These are phyloP conservation scores for Stylophora pistillata DNA, from an alignment of 64 coral and sea anemone genomes.

Conservation along the genomic window DNA sequence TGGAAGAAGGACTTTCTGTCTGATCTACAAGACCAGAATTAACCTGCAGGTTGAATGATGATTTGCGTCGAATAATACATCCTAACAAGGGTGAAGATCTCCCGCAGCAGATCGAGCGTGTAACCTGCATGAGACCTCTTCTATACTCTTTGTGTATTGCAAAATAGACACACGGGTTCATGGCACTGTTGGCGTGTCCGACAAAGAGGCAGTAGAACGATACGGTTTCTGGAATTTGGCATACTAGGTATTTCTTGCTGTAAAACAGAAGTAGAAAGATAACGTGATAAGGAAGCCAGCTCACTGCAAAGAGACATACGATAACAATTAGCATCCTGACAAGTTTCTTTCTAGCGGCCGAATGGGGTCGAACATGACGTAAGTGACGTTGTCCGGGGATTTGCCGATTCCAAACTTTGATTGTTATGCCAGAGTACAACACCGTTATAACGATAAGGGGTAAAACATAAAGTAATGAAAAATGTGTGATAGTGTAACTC, in stretches of 20 bases:
- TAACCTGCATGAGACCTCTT: slow-evolving; percentile 11
- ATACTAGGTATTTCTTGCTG: not conserved
- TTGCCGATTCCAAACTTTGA: slow-evolving; percentile 36
- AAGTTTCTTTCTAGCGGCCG: slow-evolving; percentile 35
- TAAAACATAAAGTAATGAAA: slow-evolving; percentile 27
- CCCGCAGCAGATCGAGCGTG: not conserved
- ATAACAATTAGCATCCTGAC: slow-evolving; percentile 58
- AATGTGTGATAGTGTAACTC: slow-evolving; percentile 33
- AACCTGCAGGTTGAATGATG: not conserved
- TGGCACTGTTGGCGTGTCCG: slow-evolving; percentile 52
- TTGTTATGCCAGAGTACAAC: slow-evolving; percentile 29
- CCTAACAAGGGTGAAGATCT: not conserved
- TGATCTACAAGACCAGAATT: not conserved
- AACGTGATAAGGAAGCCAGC: slow-evolving; percentile 58
- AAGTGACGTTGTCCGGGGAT: slow-evolving; percentile 37
- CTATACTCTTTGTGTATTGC: slow-evolving; percentile 46
- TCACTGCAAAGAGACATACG: slow-evolving; percentile 41
- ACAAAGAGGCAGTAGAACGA: slow-evolving; percentile 34
- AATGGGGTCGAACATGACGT: not conserved
- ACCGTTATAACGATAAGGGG: slow-evolving; percentile 6
- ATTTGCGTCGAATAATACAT: not conserved
- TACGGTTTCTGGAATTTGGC: not conserved
- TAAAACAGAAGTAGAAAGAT: slow-evolving; percentile 37
- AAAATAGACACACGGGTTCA: slow-evolving; percentile 59
- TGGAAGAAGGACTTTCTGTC: not conserved